Base-by-base conservation (phyloP, 2,113 vertebrate genomes). In the Tympanuchus pallidicinctus region DNA sequence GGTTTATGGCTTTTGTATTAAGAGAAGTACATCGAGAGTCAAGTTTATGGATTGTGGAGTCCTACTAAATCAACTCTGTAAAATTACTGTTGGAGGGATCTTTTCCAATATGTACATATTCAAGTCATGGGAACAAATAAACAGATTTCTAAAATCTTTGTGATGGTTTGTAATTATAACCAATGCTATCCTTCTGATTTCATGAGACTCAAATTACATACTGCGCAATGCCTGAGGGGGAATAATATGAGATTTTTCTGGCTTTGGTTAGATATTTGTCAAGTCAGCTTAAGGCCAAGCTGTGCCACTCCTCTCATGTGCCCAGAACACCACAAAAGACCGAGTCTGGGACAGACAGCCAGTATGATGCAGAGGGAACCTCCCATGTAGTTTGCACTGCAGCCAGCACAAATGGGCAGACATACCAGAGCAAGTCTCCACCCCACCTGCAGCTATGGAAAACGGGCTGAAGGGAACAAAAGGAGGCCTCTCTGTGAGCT, bases 1-100 rank as follows among this genome's bases (percentile, higher is more conserved):
- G 10, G 10, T 86, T 93, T 91, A 80, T 75, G 48, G 38, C n/a
- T 67, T 63, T 86, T 90, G 34, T 82, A 59, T 90, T 65, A 82
- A 38, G 16, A 82, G 40, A 84, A 81, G 42, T 50, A 20, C 38
- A 80, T 43, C 32, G n/a, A 87, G 25, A 71, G 47, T 77, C 76
- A 36, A 22, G 27, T 60, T 94, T 85, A 85, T 73, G 38, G 75
- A 82, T 77, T 80, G 64, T 70, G 54, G 52, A 92, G 30, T 45
- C 28, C 38, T 69, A 34, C 18, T 79, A 73, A 72, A 18, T 88
- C 88, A 95, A 65, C 43, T 86, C 60, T 32, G 16, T 57, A 84
- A 84, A 61, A 86, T 86, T 89, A 73, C 38, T 59, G 2, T 54
- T 69, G 48, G 27, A 81, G 18, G 13, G 18, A 86, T 82, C 20